Base-by-base conservation (phyloP, 2,888 invertebrate genomes). In the Harpalus rufipes region DNA sequence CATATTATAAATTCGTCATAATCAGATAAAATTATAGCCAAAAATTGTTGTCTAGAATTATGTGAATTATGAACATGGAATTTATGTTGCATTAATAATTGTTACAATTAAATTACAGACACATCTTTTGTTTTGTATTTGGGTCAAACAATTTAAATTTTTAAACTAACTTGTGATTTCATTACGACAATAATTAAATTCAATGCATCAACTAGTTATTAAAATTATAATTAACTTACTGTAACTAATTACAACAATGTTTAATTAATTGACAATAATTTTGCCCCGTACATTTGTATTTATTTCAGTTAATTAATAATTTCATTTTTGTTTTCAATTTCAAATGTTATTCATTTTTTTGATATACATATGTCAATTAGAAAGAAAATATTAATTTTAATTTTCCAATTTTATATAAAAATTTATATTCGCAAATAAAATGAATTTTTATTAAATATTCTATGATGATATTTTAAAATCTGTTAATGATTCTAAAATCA, bases 121-220 rank as follows among this genome's bases (percentile, higher is more conserved):
- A 10, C 44, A 51, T 51, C 44, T 51, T 51, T 51, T 51, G 44
- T 51, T 51, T 51, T 12, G 10, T 63, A 21, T 21, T 63, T 63
- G 25, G 63, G 63, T 63, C 63, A 63, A 63, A 63, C 12, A 63
- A 10, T 63, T 63, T 25, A 25, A 21, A 18, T 18, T 63, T 25
- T 14, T 68, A 39, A 68, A 68, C 41, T 14, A 14, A 68, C n/a
- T 21, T 63, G 10, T 63, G 63, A 21, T 21, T 25, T 63, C 63
- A 63, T 25, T 39, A 68, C 32, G 44, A 51, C n/a, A 68, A 68
- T 68, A 68, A 68, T 68, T 68, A 68, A 63, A 68, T 68, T 68
- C 14, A 32, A 39, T 32, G n/a, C 68, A 68, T 39, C 68, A 68
- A 68, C n/a, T 68, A 41, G 68, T 63, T 63, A 63, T 25, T 68